phyloP scores from a whole-genome alignment of 2,113 vertebrate genomes.

The Campylomormyrus tamandua region DNA sequence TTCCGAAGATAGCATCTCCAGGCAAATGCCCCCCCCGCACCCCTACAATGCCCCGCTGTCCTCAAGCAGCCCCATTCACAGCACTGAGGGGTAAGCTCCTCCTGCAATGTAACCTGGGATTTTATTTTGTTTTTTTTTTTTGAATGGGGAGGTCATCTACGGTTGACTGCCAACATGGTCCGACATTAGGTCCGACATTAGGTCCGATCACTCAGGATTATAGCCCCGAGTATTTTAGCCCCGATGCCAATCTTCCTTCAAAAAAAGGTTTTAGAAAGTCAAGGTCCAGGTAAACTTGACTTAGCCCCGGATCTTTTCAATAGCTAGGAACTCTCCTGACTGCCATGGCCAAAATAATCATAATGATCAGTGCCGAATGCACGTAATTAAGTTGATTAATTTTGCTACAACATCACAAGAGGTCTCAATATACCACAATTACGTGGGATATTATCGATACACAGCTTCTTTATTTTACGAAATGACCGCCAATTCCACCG shows the following conservation, averaged over 20 bases:
- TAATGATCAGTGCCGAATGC: background rate
- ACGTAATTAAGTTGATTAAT: background rate
- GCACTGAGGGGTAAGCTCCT: conserved; percentile 68
- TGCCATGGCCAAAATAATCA: background rate
- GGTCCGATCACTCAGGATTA: too few species aligned
- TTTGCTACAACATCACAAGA: background rate
- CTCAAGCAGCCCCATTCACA: conserved; percentile 86
- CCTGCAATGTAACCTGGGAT: background rate
- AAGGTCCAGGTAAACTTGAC: too few species aligned
- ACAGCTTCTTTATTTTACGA: background rate
- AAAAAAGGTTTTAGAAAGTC: too few species aligned
- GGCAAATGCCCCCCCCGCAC: conserved; percentile 53
- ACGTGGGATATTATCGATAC: background rate
- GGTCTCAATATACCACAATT: background rate
- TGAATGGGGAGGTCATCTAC: background rate
- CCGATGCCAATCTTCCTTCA: too few species aligned
- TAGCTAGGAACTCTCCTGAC: background rate
- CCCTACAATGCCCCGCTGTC: conserved; percentile 72
- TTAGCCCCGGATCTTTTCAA: too few species aligned
- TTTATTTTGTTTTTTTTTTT: background rate
- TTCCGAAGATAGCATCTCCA: conserved; percentile 47
- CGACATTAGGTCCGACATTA: too few species aligned
- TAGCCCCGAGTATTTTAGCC: too few species aligned
- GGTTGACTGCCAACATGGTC: background rate
- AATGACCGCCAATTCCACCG: background rate